A percentile compares a stretch with the other conserved stretches of the same genome.
Evolutionary conservation across 2,888 invertebrate genomes (phyloP).

Genomic region (Dione vanillae): DNA sequence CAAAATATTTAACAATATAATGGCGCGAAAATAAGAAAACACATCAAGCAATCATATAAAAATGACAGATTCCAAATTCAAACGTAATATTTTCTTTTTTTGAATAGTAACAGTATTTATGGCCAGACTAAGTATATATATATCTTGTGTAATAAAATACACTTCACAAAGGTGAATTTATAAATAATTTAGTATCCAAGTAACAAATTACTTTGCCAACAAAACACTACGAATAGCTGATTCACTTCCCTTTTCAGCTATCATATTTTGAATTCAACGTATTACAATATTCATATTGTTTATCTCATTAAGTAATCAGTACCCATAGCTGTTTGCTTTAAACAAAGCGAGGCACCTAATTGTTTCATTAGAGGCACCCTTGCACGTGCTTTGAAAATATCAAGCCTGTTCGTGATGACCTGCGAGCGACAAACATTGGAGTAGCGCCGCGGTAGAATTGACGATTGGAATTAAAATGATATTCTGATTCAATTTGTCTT

Average conservation of each 20-base stretch:
- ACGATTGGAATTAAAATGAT: slow-evolving; percentile 24
- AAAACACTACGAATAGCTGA: neutral
- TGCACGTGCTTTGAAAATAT: slow-evolving; percentile 54
- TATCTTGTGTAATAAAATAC: neutral
- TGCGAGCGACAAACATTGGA: slow-evolving; percentile 28
- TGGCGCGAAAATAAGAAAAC: too few species aligned
- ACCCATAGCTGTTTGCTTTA: slow-evolving; percentile 37
- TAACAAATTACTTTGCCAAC: neutral
- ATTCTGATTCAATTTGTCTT: neutral
- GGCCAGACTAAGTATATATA: too few species aligned
- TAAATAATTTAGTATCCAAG: neutral
- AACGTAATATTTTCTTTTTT: too few species aligned
- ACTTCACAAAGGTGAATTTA: neutral
- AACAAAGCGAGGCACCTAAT: slow-evolving; percentile 50
- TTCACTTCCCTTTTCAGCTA: neutral
- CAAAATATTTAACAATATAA: too few species aligned
- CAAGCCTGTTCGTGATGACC: slow-evolving; percentile 48
- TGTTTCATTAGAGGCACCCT: slow-evolving; percentile 51
- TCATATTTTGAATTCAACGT: slow-evolving; percentile 3
- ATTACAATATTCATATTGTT: slow-evolving; percentile 25
- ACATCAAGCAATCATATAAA: too few species aligned
- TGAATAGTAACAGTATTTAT: too few species aligned
- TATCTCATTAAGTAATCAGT: slow-evolving; percentile 42
- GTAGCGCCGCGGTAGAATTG: neutral
- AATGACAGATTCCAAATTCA: too few species aligned